A percentile compares a stretch with the other conserved stretches of the same genome.
Evolutionary conservation across 2,113 vertebrate genomes (phyloP).

Genomic region (Tyrannus savana): DNA sequence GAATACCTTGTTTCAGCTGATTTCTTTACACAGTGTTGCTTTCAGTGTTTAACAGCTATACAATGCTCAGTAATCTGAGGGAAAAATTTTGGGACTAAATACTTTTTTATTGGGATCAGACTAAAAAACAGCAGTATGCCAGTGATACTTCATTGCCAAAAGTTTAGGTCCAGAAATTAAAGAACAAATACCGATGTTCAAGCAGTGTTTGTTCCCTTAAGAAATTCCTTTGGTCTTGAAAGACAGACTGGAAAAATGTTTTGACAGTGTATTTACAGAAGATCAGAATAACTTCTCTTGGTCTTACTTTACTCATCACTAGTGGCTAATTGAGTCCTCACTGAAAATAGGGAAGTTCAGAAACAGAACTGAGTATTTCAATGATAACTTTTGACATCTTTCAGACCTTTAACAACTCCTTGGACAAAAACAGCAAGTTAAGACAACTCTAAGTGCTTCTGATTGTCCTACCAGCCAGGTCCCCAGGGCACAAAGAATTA

Average conservation of each 20-base stretch:
- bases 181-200: neutral
- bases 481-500: neutral
- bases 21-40: neutral
- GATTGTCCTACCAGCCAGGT: neutral
- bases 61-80: neutral
- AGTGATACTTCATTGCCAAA: neutral
- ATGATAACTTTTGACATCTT: neutral
- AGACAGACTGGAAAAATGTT: neutral
- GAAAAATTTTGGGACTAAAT: neutral
- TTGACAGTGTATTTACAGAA: neutral
- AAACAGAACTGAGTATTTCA: neutral
- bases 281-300: neutral
- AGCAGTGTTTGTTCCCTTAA: neutral
- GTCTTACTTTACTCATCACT: neutral
- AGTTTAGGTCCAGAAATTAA: neutral
- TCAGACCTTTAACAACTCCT: neutral
- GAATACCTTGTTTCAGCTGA: neutral
- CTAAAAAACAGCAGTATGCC: neutral
- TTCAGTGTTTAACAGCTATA: neutral
- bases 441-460: neutral
- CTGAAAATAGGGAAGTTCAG: neutral
- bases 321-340: neutral
- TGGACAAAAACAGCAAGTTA: neutral
- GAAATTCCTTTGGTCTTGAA: neutral
- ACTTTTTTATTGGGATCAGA: neutral